Percentiles rank a stretch among this genome's conserved stretches.
Evolutionary conservation across 1,140 invertebrate genomes (phyloP).

Genomic region (Frieseomelitta varia): DNA sequence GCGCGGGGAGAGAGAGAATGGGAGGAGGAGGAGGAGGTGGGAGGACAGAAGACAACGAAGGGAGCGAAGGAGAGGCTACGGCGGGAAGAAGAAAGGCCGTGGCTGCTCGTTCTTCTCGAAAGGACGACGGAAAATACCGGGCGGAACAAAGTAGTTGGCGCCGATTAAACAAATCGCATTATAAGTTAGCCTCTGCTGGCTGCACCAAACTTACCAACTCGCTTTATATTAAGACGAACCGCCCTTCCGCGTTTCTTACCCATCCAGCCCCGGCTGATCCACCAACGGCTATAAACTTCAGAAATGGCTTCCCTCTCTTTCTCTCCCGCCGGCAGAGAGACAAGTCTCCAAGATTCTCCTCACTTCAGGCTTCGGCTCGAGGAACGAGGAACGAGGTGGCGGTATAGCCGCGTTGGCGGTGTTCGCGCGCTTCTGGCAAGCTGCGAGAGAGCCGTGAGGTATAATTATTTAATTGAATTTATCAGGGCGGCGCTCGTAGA

Average conservation of each 20-base stretch:
- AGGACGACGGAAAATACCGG: slow-evolving; percentile 59
- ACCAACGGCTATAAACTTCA: slow-evolving; percentile 79
- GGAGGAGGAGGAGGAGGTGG: neutral
- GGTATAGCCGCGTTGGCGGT: neutral
- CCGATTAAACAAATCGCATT: slow-evolving; percentile 83
- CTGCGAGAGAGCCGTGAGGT: slow-evolving; percentile 18
- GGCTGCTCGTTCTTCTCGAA: slow-evolving; percentile 52
- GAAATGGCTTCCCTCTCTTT: slow-evolving; percentile 61
- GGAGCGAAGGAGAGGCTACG: slow-evolving; percentile 15
- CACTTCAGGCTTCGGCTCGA: slow-evolving; percentile 25
- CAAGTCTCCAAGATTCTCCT: slow-evolving; percentile 25
- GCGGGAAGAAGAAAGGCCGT: slow-evolving; percentile 41
- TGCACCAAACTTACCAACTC: slow-evolving; percentile 77
- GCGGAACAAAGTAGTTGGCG: slow-evolving; percentile 79
- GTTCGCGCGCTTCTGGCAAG: neutral
- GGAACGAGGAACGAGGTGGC: neutral
- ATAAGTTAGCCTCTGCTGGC: slow-evolving; percentile 80
- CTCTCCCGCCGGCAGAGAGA: neutral
- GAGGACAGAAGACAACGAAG: neutral
- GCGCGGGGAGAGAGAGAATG: too few species aligned
- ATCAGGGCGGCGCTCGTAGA: slow-evolving; percentile 70
- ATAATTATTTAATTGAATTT: slow-evolving; percentile 82
- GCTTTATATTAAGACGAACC: slow-evolving; percentile 81
- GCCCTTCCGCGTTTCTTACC: slow-evolving; percentile 62
- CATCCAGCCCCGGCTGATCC: slow-evolving; percentile 66